These are phyloP conservation scores for Crotalus horridus DNA, from an alignment of 2,113 vertebrate species.

Conservation along the genomic window DNA sequence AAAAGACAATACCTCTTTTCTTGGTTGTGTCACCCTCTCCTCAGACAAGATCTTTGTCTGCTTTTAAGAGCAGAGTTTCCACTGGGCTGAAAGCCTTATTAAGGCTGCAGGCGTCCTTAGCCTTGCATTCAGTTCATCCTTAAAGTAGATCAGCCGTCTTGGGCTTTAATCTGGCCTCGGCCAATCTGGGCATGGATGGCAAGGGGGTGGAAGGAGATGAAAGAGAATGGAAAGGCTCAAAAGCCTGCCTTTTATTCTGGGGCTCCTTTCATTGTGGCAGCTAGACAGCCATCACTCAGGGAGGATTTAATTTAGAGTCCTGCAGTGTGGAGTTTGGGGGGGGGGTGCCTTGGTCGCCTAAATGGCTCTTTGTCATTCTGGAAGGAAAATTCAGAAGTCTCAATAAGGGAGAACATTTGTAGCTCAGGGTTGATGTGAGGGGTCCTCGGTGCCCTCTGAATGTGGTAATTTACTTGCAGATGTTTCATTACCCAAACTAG, in stretches of 20 bases:
- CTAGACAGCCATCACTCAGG: neutral
- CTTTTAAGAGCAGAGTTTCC: neutral
- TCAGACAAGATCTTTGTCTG: neutral
- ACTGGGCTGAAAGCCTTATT: neutral
- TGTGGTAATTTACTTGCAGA: neutral
- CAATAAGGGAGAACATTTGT: neutral
- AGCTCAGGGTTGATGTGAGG: neutral
- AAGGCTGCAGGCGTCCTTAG: neutral
- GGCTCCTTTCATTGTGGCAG: neutral
- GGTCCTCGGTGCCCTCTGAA: neutral
- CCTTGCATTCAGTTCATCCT: neutral
- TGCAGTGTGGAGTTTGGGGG: neutral
- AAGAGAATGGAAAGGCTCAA: neutral
- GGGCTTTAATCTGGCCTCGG: neutral
- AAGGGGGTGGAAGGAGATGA: neutral
- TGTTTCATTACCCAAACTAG: neutral
- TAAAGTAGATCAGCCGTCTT: neutral
- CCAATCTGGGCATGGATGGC: neutral
- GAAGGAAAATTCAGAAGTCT: neutral
- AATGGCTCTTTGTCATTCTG: neutral
- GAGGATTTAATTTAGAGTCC: neutral
- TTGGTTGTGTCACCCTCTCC: neutral
- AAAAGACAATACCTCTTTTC: neutral
- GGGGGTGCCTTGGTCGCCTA: neutral
- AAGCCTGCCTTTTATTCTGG: neutral